phyloP scores from a whole-genome alignment of 2,797 vertebrate genomes.

The Neoniphon sammara region DNA sequence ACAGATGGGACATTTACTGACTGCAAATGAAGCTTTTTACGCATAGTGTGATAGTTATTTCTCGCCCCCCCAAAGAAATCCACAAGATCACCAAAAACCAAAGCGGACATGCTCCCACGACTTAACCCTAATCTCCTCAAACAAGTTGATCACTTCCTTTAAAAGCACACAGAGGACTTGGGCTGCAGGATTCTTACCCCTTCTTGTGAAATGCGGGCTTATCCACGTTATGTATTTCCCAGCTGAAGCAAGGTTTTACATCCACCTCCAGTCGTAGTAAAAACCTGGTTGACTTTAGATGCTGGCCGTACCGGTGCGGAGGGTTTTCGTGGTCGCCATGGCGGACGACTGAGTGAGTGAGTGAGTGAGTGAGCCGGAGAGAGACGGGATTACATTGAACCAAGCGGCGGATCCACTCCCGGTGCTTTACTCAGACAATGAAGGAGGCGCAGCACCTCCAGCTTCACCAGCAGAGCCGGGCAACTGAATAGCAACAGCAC shows the following conservation, averaged over 20 bases:
- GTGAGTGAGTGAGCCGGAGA: conserved; percentile 47
- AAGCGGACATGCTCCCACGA: conserved; percentile 66
- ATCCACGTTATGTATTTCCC: conserved; percentile 62
- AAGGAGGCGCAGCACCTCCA: conserved; percentile 76
- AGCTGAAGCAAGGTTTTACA: conserved; percentile 45
- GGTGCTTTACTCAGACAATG: conserved; percentile 76
- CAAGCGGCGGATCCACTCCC: conserved; percentile 72
- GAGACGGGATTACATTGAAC: conserved; percentile 78
- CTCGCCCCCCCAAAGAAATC: conserved; percentile 41
- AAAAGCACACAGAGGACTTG: conserved; percentile 50
- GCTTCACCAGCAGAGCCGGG: conserved; percentile 22
- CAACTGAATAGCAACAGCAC: conserved; percentile 42
- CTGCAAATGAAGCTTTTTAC: conserved; percentile 35
- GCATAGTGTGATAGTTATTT: conserved; percentile 35
- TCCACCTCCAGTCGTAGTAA: conserved; percentile 62
- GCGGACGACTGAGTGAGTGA: conserved; percentile 78
- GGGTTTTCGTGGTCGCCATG: conserved; percentile 83
- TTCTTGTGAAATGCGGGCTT: conserved; percentile 62
- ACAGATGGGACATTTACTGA: conserved; percentile 45
- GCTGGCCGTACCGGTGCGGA: conserved; percentile 50
- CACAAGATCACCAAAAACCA: conserved; percentile 65
- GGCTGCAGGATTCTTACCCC: conserved; percentile 67
- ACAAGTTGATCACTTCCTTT: conserved; percentile 81
- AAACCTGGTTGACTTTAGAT: conserved; percentile 59
- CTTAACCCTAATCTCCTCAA: conserved; percentile 80